Conservation (phyloP, 2,888 invertebrate species). For the Penaeus monodon region DNA sequence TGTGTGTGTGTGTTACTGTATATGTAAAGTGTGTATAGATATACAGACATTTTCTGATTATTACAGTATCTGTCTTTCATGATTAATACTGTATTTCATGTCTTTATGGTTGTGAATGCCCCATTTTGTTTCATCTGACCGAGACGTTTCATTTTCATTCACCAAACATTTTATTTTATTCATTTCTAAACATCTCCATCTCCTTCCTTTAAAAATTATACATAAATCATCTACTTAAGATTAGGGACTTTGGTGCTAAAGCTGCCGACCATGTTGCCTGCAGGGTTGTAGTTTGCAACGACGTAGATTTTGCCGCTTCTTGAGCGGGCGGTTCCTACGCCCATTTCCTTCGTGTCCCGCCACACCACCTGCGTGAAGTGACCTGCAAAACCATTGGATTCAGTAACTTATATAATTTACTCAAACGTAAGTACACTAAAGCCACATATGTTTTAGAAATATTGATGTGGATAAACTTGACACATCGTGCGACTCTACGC, state of each 20-base stretch:
- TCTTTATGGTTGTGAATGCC: too few species aligned
- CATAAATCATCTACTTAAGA: constrained; percentile 6
- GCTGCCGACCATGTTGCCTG: constrained; percentile 86
- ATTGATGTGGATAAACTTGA: not conserved
- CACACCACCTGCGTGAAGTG: constrained; percentile 90
- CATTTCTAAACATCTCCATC: too few species aligned
- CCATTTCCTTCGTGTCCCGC: constrained; percentile 81
- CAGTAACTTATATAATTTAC: not conserved
- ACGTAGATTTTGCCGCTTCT: constrained; percentile 82
- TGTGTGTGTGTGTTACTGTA: too few species aligned
- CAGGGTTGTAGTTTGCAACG: constrained; percentile 90
- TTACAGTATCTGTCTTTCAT: too few species aligned
- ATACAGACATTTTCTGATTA: too few species aligned
- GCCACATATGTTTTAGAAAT: not conserved
- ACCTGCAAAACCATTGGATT: constrained; percentile 71
- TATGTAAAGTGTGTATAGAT: too few species aligned
- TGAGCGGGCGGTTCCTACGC: constrained; percentile 82
- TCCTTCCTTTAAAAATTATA: too few species aligned
- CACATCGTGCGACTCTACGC: too few species aligned
- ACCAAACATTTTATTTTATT: too few species aligned
- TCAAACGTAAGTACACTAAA: not conserved
- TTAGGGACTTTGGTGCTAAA: constrained; percentile 81
- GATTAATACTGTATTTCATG: too few species aligned
- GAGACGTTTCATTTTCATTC: not conserved
- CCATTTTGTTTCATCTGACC: not conserved